Evolutionary conservation across 2,113 vertebrate species (phyloP).

Genomic region (Malurus melanocephalus): DNA sequence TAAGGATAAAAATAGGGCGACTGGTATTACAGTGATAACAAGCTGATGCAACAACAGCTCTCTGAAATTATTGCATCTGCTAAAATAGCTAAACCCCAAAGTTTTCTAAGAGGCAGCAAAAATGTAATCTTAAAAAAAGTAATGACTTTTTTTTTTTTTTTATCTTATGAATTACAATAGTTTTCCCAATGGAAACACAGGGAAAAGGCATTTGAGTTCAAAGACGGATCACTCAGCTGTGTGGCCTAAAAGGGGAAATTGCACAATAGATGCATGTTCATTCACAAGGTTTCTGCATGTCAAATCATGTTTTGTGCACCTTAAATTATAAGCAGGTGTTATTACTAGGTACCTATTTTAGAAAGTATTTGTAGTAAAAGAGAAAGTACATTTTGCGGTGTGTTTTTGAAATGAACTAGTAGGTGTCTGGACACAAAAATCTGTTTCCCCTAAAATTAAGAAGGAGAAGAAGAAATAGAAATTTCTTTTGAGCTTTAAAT

Average conservation of each 20-base stretch:
- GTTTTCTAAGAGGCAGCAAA: background rate
- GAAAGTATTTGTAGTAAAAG: background rate
- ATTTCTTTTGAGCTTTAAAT: background rate
- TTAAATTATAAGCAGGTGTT: background rate
- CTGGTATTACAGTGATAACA: background rate
- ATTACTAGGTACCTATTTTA: background rate
- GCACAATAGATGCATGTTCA: background rate
- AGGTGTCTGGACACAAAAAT: background rate
- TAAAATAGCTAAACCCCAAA: background rate
- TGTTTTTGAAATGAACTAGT: background rate
- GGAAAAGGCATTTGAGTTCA: background rate
- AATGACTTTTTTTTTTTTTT: rapidly evolving
- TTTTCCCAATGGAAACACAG: background rate
- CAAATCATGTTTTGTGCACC: background rate
- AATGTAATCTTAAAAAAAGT: background rate
- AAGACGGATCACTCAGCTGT: background rate
- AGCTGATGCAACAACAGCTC: background rate
- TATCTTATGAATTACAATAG: background rate
- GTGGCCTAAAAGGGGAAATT: background rate
- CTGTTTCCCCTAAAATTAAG: background rate
- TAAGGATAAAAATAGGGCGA: background rate
- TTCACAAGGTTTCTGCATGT: background rate
- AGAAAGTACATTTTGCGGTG: background rate
- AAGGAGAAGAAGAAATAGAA: background rate
- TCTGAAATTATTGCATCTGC: background rate